These are phyloP conservation scores for Cremastinae sp. DNA, from an alignment of 2,888 invertebrate species.

Conservation along the genomic window DNA sequence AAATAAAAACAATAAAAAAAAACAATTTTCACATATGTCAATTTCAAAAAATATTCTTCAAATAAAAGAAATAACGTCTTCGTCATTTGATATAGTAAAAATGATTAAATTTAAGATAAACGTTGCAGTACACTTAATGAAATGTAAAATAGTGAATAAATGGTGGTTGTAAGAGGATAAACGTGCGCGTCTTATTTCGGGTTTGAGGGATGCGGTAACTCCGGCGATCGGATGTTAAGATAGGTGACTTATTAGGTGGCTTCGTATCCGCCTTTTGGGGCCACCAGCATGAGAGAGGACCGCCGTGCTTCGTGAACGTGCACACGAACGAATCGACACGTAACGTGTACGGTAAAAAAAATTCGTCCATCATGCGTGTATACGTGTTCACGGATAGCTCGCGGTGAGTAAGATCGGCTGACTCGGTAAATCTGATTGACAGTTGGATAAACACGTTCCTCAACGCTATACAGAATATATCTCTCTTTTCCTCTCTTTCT, in stretches of 20 bases:
- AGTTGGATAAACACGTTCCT: conserved; percentile 75
- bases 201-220: conserved; percentile 15
- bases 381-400: conserved; percentile 2
- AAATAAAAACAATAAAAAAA: too few species aligned
- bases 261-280: conserved; percentile 46
- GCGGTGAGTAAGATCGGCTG: conserved; percentile 54
- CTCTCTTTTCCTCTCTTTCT: conserved; percentile 12
- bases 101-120: too few species aligned
- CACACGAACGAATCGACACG: conserved; percentile 1
- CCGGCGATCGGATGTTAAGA: conserved; percentile 70
- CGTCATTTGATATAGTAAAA: too few species aligned
- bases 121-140: too few species aligned
- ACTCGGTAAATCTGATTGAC: conserved; percentile 70
- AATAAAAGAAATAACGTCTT: too few species aligned
- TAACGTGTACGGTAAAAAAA: neutral
- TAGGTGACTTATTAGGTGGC: conserved; percentile 67
- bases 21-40: too few species aligned
- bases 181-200: neutral
- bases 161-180: neutral
- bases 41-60: too few species aligned
- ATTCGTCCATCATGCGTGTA: neutral
- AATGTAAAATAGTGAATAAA: too few species aligned
- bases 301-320: neutral
- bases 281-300: conserved; percentile 31
- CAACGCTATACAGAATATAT: conserved; percentile 52